Evolutionary conservation across 2,113 vertebrate genomes (phyloP), one percentile per base, ranked within the genome.

Genomic region (Rhadina sibilatrix): DNA sequence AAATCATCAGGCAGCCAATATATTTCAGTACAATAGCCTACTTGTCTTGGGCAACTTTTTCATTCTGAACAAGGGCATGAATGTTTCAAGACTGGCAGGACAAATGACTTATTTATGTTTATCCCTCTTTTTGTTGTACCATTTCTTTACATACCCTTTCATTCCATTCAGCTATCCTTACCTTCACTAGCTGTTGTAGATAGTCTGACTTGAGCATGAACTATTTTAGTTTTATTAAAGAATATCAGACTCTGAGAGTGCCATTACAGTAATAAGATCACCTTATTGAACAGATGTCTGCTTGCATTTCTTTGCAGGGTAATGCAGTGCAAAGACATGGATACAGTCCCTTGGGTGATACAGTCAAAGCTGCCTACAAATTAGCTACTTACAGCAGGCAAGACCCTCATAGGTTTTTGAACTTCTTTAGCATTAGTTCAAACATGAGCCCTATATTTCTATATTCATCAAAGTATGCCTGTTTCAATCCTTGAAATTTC

Each of bases 31-130:
- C 81, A 93, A 93, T 83, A 84, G 57, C 75, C 87, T 94, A 37
- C 88, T 97, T 97, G 96, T 97, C 46, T 89, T 76, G 50, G 82
- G 52, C 61, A 94, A 93, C 83, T 87, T 96, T 86, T 94, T 78
- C 18, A 75, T 83, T 91, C 65, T 40, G 65, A 94, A 94, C 76
- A 89, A 93, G 80, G 44, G 23, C 52, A 10, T 53, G 60, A 96
- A 95, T 94, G 69, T 93, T 95, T 84, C 53, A 61, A 86, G 90
- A 88, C 71, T 83, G 81, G 76, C 75, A 82, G 71, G 40, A 94
- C 87, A 96, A 94, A 66, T 70, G 42, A 81, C 85, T 93, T 96
- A 94, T 93, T 97, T 96, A 86, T 92, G 68, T 90, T 94, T 90
- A 90, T 92, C 12, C 63, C 64, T 81, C 71, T 63, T 91, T 86